Base-by-base conservation (phyloP, 1,140 invertebrate species). In the Anastrepha obliqua region DNA sequence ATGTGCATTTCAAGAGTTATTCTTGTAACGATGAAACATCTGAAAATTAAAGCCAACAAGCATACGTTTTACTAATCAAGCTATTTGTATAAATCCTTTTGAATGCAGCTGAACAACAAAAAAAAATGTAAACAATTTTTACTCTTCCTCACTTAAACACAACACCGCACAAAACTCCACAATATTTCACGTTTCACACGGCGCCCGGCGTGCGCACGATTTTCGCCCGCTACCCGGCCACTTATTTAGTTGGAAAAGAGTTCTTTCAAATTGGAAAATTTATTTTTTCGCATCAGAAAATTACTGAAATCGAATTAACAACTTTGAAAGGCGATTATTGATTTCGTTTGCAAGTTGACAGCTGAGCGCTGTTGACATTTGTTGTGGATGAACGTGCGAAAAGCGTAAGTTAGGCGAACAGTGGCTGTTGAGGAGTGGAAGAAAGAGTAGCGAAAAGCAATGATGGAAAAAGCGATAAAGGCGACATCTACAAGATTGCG, bases 121-220 rank as follows among this genome's bases (percentile, higher is more conserved):
- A 29, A 29, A 90, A 91, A 90, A 91, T 89, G 90, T 91, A 91
- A 91, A 91, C 90, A 91, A 91, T 90, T 88, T 88, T 81, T 62
- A 55, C 74, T 81, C 47, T 55, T 55, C 74, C 47, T 55, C 74
- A 81, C 74, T 58, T 13, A 51, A 81, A 55, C 47, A 81, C 74
- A 81, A 81, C 74, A 81, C 74, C 47, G 74, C 47, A 9, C 17
- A 55, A n/a, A 13, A 81, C 9, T 81, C 47, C 47, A 81, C 47
- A 55, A 81, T 29, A 87, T 89, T 86, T 86, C 90, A 86, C 87
- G 11, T 62, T 85, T 51, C 60, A 44, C 39, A 51, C 85, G 59
- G 11, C 65, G 55, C 29, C 47, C 67, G 15, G 7, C 15, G 4
- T 47, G 5, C 67, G 47, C 74, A 47, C 74, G 44, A 11, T n/a